Evolutionary conservation across 1,140 invertebrate genomes (phyloP), one percentile per base, ranked within the genome.

Genomic region (Drosophila eugracilis): DNA sequence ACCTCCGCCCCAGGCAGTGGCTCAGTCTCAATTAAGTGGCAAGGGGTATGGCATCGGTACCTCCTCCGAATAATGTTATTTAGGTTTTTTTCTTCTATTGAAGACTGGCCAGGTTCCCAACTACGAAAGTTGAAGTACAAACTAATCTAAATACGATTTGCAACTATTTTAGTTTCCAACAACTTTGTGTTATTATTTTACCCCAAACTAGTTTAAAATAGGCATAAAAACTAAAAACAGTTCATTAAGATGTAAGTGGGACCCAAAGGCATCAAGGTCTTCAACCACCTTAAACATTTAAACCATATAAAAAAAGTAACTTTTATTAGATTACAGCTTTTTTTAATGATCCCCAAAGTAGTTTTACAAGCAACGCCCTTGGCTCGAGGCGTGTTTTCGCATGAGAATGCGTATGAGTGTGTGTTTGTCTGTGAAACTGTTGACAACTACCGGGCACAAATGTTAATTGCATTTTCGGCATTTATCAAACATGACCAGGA

Each of bases 381-480:
- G 42, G 12, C 26, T 24, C 4, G n/a, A 32, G 9, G 17, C 58
- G 34, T 44, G 36, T 41, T 34, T 39, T 37, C 19, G 30, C 48
- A 28, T 59, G 34, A 54, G 21, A 44, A 32, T 74, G 21, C 19
- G 30, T 44, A 28, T 59, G 34, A 54, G 21, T 39, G 28, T 74
- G 21, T 48, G 47, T 66, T 26, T 34, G 48, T 45, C 30, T 75
- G 39, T 34, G 50, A 24, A 45, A 37, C 47, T 72, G 30, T 52
- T 54, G 54, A 79, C 84, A 75, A 84, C 60, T 75, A 34, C 62
- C 59, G 52, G 60, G 71, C 62, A 81, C 86, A 89, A 89, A 85
- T 89, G 85, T 90, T 89, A 89, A 89, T 89, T 89, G 86, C 88
- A 89, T 89, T 89, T 44, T 89, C 58, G 77, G 77, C 67, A 75